Base-by-base conservation (phyloP, 2,797 vertebrate genomes). In the Morus bassanus region DNA sequence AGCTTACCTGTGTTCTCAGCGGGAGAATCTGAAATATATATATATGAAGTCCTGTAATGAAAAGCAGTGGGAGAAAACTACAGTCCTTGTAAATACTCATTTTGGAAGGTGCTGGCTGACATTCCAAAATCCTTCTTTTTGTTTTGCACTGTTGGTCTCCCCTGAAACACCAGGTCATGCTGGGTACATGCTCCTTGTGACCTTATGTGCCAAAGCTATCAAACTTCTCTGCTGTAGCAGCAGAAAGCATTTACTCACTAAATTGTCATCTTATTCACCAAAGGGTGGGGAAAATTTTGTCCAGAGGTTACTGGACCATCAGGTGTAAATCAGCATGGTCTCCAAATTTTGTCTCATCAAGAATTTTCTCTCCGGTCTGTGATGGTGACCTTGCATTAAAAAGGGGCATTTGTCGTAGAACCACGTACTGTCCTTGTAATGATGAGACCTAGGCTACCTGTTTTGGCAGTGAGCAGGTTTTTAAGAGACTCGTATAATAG, bases 1-100 rank as follows among this genome's bases (percentile, higher is more conserved):
- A 89, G 57, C 78, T 95, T 91, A 88, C 87, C 91, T 93, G 3
- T 92, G 68, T 59, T 93, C 82, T 95, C 86, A 78, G 78, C 57
- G 87, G 92, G 76, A 88, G 61, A 88, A 75, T 89, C 41, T 85
- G 84, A 91, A 82, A 54, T 18, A 70, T 54, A 72, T 23, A 39
- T 61, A 45, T 39, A 33, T 60, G 24, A 72, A 83, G 33, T 35
- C 61, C 45, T 72, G 21, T 72, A 89, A 74, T 65, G 68, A 89
- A 89, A 88, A 89, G 64, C 85, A 24, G 7, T 48, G 63, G 53
- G 81, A 68, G 72, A 61, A 93, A 59, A 56, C 30, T 30, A 15
- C 11, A 61, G 75, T 61, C 33, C 33, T 73, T 14, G 5, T 94
- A 96, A 96, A 96, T 61, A 91, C 28, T 31, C 33, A n/a, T 51